These are phyloP conservation scores for Melinopterus prodromus DNA, from an alignment of 2,888 invertebrate species.

Conservation along the genomic window DNA sequence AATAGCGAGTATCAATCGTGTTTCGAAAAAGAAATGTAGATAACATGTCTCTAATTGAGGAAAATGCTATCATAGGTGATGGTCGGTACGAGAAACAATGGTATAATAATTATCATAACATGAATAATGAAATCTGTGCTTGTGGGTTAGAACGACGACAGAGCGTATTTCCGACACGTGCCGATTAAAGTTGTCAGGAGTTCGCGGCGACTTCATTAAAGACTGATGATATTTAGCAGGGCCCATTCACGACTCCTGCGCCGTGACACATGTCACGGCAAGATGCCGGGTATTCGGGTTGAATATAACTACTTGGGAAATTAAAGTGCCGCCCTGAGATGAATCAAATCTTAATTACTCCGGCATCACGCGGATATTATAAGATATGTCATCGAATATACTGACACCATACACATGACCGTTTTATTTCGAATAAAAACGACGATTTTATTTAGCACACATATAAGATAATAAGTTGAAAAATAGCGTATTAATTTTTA, in stretches of 20 bases:
- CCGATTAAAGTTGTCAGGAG: constrained; percentile 28
- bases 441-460: too few relatives aligned
- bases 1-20: too few relatives aligned
- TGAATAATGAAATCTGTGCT: constrained; percentile 4
- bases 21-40: too few relatives aligned
- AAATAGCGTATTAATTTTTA: too few relatives aligned
- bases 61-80: too few relatives aligned
- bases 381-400: constrained; percentile 27
- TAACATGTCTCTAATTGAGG: too few relatives aligned
- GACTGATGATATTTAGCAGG: constrained; percentile 37
- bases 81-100: background rate
- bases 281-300: constrained; percentile 35
- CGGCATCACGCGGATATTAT: constrained; percentile 21
- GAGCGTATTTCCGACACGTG: background rate
- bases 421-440: too few relatives aligned
- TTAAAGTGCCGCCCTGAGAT: constrained; percentile 40
- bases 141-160: background rate
- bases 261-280: constrained; percentile 38
- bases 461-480: too few relatives aligned
- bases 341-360: constrained; percentile 43
- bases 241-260: constrained; percentile 28
- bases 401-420: background rate
- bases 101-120: background rate
- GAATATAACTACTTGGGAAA: constrained; percentile 41
- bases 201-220: constrained; percentile 34